A percentile compares a stretch with the other conserved stretches of the same genome.
Evolutionary conservation across 2,113 vertebrate genomes (phyloP).

Genomic region (Empidonax alnorum): DNA sequence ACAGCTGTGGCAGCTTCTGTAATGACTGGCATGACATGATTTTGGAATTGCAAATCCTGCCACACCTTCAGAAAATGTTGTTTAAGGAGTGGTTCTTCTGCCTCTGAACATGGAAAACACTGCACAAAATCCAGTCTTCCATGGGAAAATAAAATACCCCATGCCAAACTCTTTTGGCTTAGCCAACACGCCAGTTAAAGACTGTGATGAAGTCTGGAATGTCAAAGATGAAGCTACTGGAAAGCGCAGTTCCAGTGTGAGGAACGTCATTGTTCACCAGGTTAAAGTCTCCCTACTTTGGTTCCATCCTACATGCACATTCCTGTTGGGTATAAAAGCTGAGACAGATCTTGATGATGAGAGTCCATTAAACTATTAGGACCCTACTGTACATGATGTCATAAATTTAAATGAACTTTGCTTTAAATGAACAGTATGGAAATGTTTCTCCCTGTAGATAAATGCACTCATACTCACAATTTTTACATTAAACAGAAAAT

Average conservation of each 20-base stretch:
- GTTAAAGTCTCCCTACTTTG: not conserved
- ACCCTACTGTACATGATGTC: not conserved
- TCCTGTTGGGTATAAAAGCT: not conserved
- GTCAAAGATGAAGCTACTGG: not conserved
- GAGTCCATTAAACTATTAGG: not conserved
- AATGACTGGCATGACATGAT: not conserved
- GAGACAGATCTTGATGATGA: not conserved
- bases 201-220: not conserved
- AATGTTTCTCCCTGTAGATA: not conserved
- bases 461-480: not conserved
- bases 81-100: not conserved
- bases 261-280: not conserved
- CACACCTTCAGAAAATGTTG: not conserved
- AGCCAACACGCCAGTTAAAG: not conserved
- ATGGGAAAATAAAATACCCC: accelerated
- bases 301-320: not conserved
- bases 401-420: not conserved
- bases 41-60: not conserved
- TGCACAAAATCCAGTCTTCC: not conserved
- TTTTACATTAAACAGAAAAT: not conserved
- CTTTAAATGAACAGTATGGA: not conserved
- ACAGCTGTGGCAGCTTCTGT: not conserved
- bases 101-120: not conserved
- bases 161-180: not conserved
- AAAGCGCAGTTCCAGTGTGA: not conserved